A percentile compares a stretch with the other conserved stretches of the same genome.
These are phyloP conservation scores for Sitta europaea DNA, from an alignment of 2,113 vertebrate species.

Conservation along the genomic window DNA sequence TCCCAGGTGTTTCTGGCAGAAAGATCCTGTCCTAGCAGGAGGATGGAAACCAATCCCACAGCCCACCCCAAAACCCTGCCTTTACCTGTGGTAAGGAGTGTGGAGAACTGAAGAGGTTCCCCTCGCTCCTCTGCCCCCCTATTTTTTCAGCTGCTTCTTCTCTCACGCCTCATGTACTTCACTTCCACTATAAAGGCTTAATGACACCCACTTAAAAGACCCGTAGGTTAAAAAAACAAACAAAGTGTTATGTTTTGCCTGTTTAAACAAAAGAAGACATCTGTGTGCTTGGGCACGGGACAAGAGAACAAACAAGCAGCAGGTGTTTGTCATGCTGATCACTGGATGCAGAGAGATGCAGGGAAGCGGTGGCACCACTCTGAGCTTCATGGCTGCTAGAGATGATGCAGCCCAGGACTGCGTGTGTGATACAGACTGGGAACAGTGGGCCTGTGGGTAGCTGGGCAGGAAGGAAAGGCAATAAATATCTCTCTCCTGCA, in stretches of 20 bases:
- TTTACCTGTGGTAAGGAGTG: neutral
- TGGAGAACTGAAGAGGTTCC: neutral
- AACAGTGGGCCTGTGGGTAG: neutral
- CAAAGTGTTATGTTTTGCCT: neutral
- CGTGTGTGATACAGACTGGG: accelerated
- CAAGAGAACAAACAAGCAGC: neutral
- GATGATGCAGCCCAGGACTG: neutral
- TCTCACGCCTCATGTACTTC: neutral
- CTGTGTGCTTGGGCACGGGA: neutral
- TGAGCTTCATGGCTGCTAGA: accelerated
- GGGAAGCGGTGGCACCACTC: neutral
- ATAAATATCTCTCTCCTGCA: neutral
- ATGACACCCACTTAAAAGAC: neutral
- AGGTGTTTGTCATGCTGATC: neutral
- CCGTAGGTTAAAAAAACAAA: neutral
- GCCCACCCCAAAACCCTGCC: accelerated
- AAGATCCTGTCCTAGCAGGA: neutral
- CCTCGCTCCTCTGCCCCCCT: neutral
- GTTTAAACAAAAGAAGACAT: neutral
- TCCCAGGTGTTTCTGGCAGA: neutral
- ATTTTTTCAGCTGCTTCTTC: neutral
- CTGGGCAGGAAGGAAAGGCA: conserved; percentile 41
- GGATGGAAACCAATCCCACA: neutral
- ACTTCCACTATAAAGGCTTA: neutral
- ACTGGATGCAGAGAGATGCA: neutral